Evolutionary conservation across 2,113 vertebrate species (phyloP).

Genomic region (Dasyprocta punctata): DNA sequence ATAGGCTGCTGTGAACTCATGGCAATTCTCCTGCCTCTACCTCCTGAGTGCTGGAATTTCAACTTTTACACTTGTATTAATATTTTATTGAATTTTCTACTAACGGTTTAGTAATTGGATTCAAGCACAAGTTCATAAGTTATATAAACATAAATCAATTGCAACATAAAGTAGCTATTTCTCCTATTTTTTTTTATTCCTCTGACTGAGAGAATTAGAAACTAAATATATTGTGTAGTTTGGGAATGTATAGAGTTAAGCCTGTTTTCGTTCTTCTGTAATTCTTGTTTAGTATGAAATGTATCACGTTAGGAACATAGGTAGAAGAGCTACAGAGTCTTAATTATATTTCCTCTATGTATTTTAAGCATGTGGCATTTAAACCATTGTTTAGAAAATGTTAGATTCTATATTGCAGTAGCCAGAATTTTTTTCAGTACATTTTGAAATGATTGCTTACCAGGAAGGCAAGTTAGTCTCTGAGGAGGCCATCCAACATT

Average conservation of each 20-base stretch:
- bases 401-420: background rate
- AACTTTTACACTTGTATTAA: background rate
- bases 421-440: background rate
- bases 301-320: conserved; percentile 53
- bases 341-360: background rate
- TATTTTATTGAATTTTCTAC: background rate
- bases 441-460: background rate
- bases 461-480: background rate
- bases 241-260: conserved; percentile 10
- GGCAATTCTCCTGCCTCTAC: background rate
- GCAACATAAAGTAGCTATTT: background rate
- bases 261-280: background rate
- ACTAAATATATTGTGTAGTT: background rate
- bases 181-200: background rate
- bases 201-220: background rate
- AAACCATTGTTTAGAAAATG: conserved; percentile 4
- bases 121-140: background rate
- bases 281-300: background rate
- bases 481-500: background rate
- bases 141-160: background rate
- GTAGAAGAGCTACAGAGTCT: background rate
- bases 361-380: background rate
- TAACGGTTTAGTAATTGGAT: background rate
- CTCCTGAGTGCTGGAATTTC: background rate
- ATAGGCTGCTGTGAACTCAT: background rate